Base-by-base conservation (phyloP, 2,888 invertebrate genomes). In the Oxyteleia sp. region DNA sequence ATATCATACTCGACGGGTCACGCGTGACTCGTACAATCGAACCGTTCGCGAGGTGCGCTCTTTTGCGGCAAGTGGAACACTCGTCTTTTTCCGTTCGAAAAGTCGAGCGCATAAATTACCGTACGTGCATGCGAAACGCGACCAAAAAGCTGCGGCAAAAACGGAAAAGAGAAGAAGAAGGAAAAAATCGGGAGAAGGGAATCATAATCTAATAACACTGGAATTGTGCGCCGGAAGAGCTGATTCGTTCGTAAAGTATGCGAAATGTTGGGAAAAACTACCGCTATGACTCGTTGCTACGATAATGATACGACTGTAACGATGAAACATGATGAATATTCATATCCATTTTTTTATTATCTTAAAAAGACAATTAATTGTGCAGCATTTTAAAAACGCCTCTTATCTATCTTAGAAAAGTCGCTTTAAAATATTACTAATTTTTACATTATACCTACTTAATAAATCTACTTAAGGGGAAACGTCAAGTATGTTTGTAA, bases 51-150 rank as follows among this genome's bases (percentile, higher is more conserved):
- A 29, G 57, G 38, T 45, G 66, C 35, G 51, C 55, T 53, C 63
- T 63, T 61, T 63, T 20, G 51, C 61, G 68, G 61, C 78, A 78
- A 68, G 61, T 69, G 61, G 78, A 47, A 69, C 78, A 45, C 29
- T 63, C 63, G 81, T 68, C 74, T 75, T 66, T 80, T 74, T 75
- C 69, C 55, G 63, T 82, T 69, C 59, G 71, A 71, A 82, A 75
- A 75, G 69, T 64, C 75, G 82, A 75, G 71, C 82, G 71, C 75
- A 72, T 68, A 82, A 76, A 82, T 76, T 82, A 76, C 51, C 68
- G 59, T 59, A 71, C 47, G 71, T 76, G 82, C 72, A 75, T 55
- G 79, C 66, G 41, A 80, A 80, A 59, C 59, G 79, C 79, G 49
- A 71, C 51, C 66, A 43, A 80, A 53, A 61, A 71, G 20, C 13